phyloP scores from a whole-genome alignment of 2,113 vertebrate species.

The Balaenoptera acutorostrata region DNA sequence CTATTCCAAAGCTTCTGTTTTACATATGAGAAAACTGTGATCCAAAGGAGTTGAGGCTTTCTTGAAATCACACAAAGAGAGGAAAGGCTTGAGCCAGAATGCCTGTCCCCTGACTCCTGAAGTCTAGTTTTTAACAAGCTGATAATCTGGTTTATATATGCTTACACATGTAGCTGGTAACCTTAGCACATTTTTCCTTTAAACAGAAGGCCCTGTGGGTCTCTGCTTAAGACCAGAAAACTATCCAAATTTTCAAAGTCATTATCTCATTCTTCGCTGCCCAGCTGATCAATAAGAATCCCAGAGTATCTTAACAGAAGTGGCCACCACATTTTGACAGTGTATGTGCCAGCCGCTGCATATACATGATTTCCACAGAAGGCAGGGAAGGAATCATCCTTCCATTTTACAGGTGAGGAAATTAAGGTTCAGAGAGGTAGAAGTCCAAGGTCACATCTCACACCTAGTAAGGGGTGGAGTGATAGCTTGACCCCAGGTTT shows the following conservation, averaged over 20 bases:
- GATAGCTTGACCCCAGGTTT: not conserved
- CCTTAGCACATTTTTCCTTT: not conserved
- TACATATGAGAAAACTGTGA: not conserved
- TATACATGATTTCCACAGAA: fast-evolving
- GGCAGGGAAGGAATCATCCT: not conserved
- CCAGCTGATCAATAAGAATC: not conserved
- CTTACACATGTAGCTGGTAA: not conserved
- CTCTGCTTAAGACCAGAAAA: not conserved
- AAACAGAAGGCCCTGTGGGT: not conserved
- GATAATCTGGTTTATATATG: not conserved
- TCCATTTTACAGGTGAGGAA: not conserved
- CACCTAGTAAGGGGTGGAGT: not conserved
- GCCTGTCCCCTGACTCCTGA: not conserved
- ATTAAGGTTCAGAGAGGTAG: not conserved
- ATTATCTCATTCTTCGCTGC: not conserved
- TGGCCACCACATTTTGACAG: fast-evolving
- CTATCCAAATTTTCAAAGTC: not conserved
- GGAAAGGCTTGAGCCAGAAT: not conserved
- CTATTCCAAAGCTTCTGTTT: not conserved
- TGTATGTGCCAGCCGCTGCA: fast-evolving
- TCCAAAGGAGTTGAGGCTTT: not conserved
- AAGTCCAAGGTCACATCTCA: not conserved
- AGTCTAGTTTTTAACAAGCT: not conserved
- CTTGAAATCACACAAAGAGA: not conserved
- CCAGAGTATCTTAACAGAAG: not conserved